Percentiles rank a stretch among this genome's conserved stretches.
phyloP scores from a whole-genome alignment of 2,797 vertebrate species.

The Lithobates sylvaticus region DNA sequence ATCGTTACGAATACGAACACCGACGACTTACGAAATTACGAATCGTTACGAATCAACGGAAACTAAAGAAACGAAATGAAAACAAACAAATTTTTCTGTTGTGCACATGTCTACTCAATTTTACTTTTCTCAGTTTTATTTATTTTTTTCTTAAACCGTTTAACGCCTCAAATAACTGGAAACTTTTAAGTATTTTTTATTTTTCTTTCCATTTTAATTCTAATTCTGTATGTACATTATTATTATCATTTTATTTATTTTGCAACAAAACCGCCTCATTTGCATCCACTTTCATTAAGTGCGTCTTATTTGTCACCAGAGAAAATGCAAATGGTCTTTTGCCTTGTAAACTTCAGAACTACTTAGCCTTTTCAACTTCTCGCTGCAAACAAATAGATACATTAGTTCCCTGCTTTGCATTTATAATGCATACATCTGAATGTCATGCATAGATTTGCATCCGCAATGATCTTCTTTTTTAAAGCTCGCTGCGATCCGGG shows the following conservation, averaged over 20 bases:
- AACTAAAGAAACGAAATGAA: too few species aligned
- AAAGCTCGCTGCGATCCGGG: neutral
- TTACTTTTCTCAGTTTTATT: too few species aligned
- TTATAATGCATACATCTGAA: conserved; percentile 3
- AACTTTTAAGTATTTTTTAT: neutral
- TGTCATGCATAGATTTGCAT: conserved; percentile 23
- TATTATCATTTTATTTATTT: too few species aligned
- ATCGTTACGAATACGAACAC: too few species aligned
- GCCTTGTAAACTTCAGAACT: conserved; percentile 20
- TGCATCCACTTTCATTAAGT: conserved; percentile 20
- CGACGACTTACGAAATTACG: too few species aligned
- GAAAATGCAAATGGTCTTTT: conserved; percentile 21
- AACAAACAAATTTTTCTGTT: too few species aligned
- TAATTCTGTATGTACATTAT: neutral
- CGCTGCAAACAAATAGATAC: conserved; percentile 7
- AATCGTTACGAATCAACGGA: too few species aligned
- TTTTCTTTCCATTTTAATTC: neutral
- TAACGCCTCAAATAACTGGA: neutral
- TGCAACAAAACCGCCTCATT: conserved; percentile 8
- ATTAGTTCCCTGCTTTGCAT: neutral
- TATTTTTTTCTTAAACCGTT: neutral
- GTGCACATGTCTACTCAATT: too few species aligned
- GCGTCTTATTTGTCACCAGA: conserved; percentile 24
- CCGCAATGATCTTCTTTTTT: neutral
- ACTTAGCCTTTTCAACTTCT: conserved; percentile 13